phyloP scores from a whole-genome alignment of 2,888 invertebrate genomes.

The Eupeodes latifasciatus region DNA sequence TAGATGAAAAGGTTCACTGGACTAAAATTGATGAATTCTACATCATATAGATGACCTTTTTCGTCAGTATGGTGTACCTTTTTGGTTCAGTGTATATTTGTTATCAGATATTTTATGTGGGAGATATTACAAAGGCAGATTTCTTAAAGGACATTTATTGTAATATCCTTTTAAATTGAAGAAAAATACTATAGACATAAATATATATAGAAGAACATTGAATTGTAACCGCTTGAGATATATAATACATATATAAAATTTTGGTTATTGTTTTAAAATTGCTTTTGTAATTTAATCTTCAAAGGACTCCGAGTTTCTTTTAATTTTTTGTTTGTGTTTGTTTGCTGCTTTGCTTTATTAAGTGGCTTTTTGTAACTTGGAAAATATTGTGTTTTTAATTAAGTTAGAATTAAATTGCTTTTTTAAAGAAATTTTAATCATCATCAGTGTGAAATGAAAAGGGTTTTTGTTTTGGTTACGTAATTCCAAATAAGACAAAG shows the following conservation, averaged over 20 bases:
- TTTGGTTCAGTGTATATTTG: no score
- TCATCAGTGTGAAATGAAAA: background rate
- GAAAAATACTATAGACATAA: no score
- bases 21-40: no score
- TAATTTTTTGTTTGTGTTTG: background rate
- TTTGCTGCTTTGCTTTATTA: background rate
- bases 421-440: background rate
- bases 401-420: conserved; percentile 14
- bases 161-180: background rate
- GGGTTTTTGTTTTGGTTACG: background rate
- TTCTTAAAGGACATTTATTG: background rate
- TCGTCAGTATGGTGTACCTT: no score
- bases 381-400: background rate
- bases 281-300: conserved; percentile 8
- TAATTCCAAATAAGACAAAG: background rate
- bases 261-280: conserved; percentile 8
- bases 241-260: background rate
- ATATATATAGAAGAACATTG: background rate
- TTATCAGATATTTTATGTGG: background rate
- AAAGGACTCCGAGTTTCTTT: background rate
- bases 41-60: no score
- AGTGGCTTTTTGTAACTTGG: conserved; percentile 11
- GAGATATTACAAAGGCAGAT: background rate
- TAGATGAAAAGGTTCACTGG: no score
- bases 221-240: background rate